These are phyloP conservation scores for Leptobrachium ailaonicum DNA, from an alignment of 2,113 vertebrate genomes.

Conservation along the genomic window DNA sequence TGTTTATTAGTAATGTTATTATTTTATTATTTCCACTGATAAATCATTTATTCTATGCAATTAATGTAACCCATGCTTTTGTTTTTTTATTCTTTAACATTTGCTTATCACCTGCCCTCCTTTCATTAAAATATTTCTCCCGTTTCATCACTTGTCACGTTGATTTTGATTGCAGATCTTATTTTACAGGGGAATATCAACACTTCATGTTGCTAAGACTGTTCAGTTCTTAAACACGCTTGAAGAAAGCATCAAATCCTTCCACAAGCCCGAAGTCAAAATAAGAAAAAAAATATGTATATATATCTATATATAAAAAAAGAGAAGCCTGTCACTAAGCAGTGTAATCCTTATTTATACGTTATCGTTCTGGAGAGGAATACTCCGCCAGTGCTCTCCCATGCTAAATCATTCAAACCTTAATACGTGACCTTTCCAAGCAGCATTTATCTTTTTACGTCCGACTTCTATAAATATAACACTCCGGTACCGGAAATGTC, in stretches of 20 bases:
- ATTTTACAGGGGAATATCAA: too few relatives aligned
- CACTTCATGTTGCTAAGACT: too few relatives aligned
- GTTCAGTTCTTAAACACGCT: background rate
- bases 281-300: slow-evolving; percentile 12
- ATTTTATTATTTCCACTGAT: too few relatives aligned
- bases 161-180: too few relatives aligned
- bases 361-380: slow-evolving; percentile 30
- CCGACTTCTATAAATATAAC: slow-evolving; percentile 29
- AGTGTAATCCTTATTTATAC: slow-evolving; percentile 38
- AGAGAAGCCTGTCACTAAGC: background rate
- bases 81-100: too few relatives aligned
- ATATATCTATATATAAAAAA: too few relatives aligned
- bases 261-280: slow-evolving; percentile 29
- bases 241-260: slow-evolving; percentile 15
- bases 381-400: slow-evolving; percentile 6
- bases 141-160: too few relatives aligned
- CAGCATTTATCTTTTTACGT: slow-evolving; percentile 29
- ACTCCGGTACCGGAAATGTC: slow-evolving; percentile 25
- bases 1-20: too few relatives aligned
- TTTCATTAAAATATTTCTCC: too few relatives aligned
- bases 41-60: too few relatives aligned
- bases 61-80: too few relatives aligned
- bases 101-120: too few relatives aligned
- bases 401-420: slow-evolving; percentile 37
- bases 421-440: slow-evolving; percentile 38